These are phyloP conservation scores for Digitonthophagus gazella DNA, from an alignment of 2,888 invertebrate species.

Conservation along the genomic window DNA sequence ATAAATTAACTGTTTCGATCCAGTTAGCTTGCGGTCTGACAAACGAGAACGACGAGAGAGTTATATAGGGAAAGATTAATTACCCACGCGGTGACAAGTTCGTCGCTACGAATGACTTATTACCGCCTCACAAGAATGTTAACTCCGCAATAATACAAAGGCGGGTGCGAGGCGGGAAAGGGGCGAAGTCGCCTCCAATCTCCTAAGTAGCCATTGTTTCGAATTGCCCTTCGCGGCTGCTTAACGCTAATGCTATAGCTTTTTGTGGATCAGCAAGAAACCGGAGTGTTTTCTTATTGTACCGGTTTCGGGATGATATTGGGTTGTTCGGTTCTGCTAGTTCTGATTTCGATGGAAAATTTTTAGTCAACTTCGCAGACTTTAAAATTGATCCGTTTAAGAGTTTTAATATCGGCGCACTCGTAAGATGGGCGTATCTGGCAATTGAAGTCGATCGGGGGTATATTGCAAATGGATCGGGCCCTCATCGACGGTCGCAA, in stretches of 20 bases:
- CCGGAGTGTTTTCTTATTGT: background rate
- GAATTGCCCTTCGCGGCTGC: conserved; percentile 4
- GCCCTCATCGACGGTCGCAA: conserved; percentile 41
- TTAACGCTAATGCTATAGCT: conserved; percentile 13
- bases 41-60: conserved; percentile 29
- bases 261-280: conserved; percentile 6
- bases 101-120: conserved; percentile 48
- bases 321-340: too few species aligned
- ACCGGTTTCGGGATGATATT: background rate
- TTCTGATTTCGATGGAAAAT: too few species aligned
- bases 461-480: conserved; percentile 46
- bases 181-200: conserved; percentile 10
- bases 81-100: conserved; percentile 35
- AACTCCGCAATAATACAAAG: conserved; percentile 37
- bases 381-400: conserved; percentile 14
- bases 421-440: conserved; percentile 10
- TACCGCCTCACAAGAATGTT: conserved; percentile 42
- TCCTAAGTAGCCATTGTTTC: conserved; percentile 12
- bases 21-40: conserved; percentile 28
- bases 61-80: conserved; percentile 26
- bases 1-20: conserved; percentile 22
- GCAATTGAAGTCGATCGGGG: conserved; percentile 27
- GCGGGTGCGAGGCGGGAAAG: conserved; percentile 21
- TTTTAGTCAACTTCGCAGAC: background rate
- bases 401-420: conserved; percentile 15